phyloP scores from a whole-genome alignment of 2,113 vertebrate genomes.

The Toxotes jaculatrix region DNA sequence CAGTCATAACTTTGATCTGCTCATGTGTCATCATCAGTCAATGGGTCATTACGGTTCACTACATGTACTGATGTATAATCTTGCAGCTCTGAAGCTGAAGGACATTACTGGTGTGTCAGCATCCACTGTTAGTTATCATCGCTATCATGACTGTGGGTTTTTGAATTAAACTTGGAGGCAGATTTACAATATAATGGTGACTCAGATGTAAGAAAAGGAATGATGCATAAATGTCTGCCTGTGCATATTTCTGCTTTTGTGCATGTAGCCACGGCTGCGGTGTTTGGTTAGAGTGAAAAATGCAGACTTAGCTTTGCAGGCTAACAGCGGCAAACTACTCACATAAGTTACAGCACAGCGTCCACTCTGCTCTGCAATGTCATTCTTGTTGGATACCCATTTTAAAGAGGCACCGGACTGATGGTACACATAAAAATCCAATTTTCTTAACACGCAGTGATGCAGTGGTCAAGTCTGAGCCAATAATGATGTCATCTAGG shows the following conservation, averaged over 20 bases:
- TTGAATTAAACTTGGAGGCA: not conserved
- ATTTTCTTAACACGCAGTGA: no score
- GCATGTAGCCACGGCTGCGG: not conserved
- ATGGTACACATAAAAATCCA: not conserved
- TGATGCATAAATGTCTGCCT: not conserved
- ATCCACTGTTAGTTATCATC: not conserved
- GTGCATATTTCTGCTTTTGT: not conserved
- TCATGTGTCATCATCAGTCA: slow-evolving; percentile 6
- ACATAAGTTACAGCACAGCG: not conserved
- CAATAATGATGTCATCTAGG: no score
- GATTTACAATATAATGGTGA: not conserved
- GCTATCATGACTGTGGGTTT: not conserved
- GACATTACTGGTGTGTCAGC: not conserved
- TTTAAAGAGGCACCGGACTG: not conserved
- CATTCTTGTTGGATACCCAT: not conserved
- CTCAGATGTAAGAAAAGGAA: not conserved
- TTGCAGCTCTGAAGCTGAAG: no score
- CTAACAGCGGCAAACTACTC: not conserved
- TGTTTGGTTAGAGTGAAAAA: not conserved
- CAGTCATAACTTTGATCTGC: not conserved
- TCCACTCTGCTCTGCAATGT: not conserved
- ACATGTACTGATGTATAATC: not conserved
- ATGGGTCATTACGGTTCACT: not conserved
- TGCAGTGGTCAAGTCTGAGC: not conserved
- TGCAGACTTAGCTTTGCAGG: not conserved